Evolutionary conservation across 1,140 invertebrate species (phyloP), one percentile per base, ranked within the genome.

Genomic region (Polypedilum vanderplanki): DNA sequence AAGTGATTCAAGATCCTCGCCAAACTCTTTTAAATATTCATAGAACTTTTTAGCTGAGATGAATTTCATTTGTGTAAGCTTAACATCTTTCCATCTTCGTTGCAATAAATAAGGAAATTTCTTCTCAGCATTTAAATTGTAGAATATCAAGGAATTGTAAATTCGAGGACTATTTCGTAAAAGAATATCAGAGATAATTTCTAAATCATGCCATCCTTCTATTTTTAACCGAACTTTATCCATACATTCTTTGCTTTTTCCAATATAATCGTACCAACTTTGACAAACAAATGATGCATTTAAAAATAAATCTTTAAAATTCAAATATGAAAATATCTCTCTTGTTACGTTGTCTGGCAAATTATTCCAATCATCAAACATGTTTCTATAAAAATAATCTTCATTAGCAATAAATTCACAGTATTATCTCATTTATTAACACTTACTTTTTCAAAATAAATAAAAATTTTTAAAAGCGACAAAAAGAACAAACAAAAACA

Each of bases 181-280:
- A 18, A 70, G 18, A 20, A 70, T 20, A 0, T 70, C 17, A 1
- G 17, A 18, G 1, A 70, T 22, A 18, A 70, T 20, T 70, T 70
- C 65, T 7, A 70, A 22, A 70, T 70, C 65, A 8, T 70, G 65
- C 65, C 65, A 70, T 18, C 65, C 65, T 70, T 70, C 65, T 1
- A 70, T 70, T 12, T 10, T 70, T 20, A 70, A 20, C 1, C 20
- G 15, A 7, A 70, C 9, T 20, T 70, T 70, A 12, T 22, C 10
- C 65, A 70, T 70, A 20, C 17, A 18, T 3, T 18, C 15, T 8
- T n/a, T 18, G 7, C 18, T 18, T 18, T 10, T 22, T 18, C 65
- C 65, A 70, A 70, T 8, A 70, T 20, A 70, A 18, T 7, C 7
- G 5, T 70, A 18, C 65, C 65, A 70, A 10, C 0, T 20, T 2